A percentile compares a stretch with the other conserved stretches of the same genome.
Conservation (phyloP, 2,113 vertebrate genomes). For the Spilogale gracilis region DNA sequence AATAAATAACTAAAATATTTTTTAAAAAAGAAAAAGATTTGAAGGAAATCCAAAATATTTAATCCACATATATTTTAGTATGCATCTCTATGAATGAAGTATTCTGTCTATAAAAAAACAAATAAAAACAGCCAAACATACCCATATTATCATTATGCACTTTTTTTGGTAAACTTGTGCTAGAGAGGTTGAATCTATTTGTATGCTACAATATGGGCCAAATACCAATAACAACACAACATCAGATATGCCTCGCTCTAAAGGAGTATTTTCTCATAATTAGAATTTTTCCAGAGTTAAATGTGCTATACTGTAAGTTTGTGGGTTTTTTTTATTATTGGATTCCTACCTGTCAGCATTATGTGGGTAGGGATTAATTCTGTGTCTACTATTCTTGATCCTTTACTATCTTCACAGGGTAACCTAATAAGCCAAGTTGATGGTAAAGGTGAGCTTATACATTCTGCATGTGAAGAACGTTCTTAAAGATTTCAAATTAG, state of each 20-base stretch:
- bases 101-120: neutral
- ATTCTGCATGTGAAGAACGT: neutral
- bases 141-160: too few relatives aligned
- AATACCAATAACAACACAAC: neutral
- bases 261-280: neutral
- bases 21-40: neutral
- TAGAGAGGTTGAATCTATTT: neutral
- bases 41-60: neutral
- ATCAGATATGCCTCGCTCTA: neutral
- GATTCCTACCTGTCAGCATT: neutral
- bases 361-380: neutral
- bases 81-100: neutral
- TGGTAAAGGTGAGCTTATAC: neutral
- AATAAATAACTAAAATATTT: too few relatives aligned
- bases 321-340: neutral
- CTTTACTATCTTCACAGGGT: neutral
- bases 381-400: neutral
- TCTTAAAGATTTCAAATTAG: neutral
- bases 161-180: neutral
- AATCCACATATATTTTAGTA: neutral
- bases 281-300: neutral
- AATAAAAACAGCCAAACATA: neutral
- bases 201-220: neutral
- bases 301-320: neutral
- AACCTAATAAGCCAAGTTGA: neutral